These are phyloP conservation scores for Sorex fumeus DNA, from an alignment of 2,113 vertebrate genomes.

Conservation along the genomic window DNA sequence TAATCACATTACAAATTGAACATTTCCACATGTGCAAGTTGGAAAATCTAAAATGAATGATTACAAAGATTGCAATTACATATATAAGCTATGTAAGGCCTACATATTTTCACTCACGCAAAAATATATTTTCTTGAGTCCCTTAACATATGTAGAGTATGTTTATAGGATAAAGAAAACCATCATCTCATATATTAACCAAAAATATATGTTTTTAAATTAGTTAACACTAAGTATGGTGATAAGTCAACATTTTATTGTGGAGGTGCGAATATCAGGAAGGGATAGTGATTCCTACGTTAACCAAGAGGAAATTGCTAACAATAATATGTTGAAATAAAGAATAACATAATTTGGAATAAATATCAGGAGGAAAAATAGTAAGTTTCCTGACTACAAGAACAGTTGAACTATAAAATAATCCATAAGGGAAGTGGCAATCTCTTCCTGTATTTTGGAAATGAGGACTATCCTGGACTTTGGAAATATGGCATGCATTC, in stretches of 20 bases:
- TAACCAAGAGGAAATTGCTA: constrained; percentile 81
- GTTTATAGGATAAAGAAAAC: constrained; percentile 82
- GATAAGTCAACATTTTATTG: constrained; percentile 84
- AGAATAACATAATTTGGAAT: constrained; percentile 80
- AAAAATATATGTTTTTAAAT: constrained; percentile 73
- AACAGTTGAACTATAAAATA: constrained; percentile 73
- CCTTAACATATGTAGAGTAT: constrained; percentile 68
- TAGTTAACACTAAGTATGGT: constrained; percentile 78
- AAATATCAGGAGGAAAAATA: constrained; percentile 75
- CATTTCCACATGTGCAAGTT: constrained; percentile 90
- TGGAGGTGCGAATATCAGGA: constrained; percentile 81
- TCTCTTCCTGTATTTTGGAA: constrained; percentile 72
- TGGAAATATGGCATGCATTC: constrained; percentile 67
- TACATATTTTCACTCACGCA: constrained; percentile 71
- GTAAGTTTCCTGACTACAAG: constrained; percentile 71
- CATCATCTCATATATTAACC: constrained; percentile 76
- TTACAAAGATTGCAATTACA: constrained; percentile 78
- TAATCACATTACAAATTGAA: constrained; percentile 92
- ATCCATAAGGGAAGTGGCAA: constrained; percentile 64
- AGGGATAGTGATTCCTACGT: constrained; percentile 76
- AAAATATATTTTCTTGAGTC: constrained; percentile 72
- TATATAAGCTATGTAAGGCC: constrained; percentile 68
- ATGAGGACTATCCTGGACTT: constrained; percentile 59
- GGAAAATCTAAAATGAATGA: constrained; percentile 87
- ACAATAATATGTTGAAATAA: constrained; percentile 82